Base-by-base conservation (phyloP, 2,113 vertebrate species). In the Dipodomys stephensi region DNA sequence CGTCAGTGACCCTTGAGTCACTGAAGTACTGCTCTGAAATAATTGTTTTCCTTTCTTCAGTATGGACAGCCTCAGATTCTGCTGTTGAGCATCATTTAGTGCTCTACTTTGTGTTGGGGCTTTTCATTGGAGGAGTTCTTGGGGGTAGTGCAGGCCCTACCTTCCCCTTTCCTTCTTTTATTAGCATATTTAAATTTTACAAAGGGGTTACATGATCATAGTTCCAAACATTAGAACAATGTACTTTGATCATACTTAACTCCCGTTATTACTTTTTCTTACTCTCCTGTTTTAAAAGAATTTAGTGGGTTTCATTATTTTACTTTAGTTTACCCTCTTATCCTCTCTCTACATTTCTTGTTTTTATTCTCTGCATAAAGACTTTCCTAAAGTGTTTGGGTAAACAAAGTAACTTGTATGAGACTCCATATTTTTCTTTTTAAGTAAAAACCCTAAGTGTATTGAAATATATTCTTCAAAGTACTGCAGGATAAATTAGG, bases 401-500 rank as follows among this genome's bases (percentile, higher is more conserved):
- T 57, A 16, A 53, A 53, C 71, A 7, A 11, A 10, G 18, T 57
- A 35, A 49, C 13, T 4, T 5, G 6, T 8, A 10, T 12, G 46
- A 85, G 32, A 62, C 15, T 60, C 15, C 6, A 0, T 49, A 32
- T 8, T 73, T 35, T 22, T 60, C 12, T 16, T 39, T 18, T 32
- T 7, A 49, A 83, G 57, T 71, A 68, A 67, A 57, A 80, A 27
- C 5, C 30, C 12, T 72, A 27, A 77, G 12, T 19, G n/a, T 62
- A 7, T 2, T 85, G n/a, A 1, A 64, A 64, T 7, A 44, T 22
- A 12, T 12, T 79, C 39, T 44, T 80, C 32, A 69, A 44, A 16
- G 9, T 25, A 22, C n/a, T n/a, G 4, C 28, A 39, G 32, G 32
- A 71, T 0, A 0, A 4, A 12, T 23, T 9, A 27, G 53, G 53